A percentile compares a stretch with the other conserved stretches of the same genome.
Evolutionary conservation across 2,797 vertebrate genomes (phyloP).

Genomic region (Pagetopsis macropterus): DNA sequence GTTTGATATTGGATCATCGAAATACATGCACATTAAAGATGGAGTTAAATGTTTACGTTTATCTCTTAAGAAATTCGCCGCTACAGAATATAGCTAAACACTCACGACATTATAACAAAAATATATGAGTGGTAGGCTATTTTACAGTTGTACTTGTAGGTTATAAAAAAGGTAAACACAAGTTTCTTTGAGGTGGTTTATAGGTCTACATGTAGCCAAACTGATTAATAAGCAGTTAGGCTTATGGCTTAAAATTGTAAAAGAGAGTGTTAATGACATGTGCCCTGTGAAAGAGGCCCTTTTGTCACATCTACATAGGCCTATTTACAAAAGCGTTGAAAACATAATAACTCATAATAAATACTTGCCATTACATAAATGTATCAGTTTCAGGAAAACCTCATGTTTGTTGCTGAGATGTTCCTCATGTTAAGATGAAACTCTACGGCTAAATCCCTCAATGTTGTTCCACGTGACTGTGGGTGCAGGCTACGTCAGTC

Average conservation of each 20-base stretch:
- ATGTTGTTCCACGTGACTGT: not conserved
- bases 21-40: no score
- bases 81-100: no score
- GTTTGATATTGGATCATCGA: no score
- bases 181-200: not conserved
- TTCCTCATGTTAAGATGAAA: not conserved
- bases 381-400: no score
- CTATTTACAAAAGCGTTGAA: not conserved
- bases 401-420: not conserved
- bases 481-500: not conserved
- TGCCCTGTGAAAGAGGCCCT: not conserved
- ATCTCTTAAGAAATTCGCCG: no score
- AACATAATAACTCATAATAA: not conserved
- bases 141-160: no score
- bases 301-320: not conserved
- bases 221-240: slow-evolving; percentile 12
- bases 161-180: not conserved
- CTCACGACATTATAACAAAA: no score
- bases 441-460: not conserved
- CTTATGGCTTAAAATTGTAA: slow-evolving; percentile 8
- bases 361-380: no score
- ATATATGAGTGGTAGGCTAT: no score
- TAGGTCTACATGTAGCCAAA: not conserved
- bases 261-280: not conserved
- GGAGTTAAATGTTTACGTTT: no score